These are phyloP conservation scores for Mantis religiosa DNA, from an alignment of 2,888 invertebrate species.

Conservation along the genomic window DNA sequence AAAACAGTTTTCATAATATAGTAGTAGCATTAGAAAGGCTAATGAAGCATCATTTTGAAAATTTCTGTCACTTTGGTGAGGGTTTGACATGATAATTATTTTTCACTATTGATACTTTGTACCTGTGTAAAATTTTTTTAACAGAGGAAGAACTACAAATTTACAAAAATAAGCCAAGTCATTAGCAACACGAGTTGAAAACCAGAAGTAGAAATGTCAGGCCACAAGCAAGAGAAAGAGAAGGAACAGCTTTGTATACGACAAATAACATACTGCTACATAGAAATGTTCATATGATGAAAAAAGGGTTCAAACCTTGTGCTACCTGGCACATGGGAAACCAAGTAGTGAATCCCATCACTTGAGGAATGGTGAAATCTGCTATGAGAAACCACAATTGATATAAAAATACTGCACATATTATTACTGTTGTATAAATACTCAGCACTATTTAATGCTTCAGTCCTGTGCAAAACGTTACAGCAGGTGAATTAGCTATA, in stretches of 20 bases:
- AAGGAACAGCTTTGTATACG: neutral
- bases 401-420: neutral
- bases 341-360: conserved; percentile 52
- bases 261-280: neutral
- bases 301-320: conserved; percentile 48
- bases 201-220: neutral
- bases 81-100: neutral
- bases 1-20: no score
- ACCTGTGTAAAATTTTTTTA: neutral
- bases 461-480: neutral
- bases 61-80: no score
- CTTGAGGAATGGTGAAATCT: conserved; percentile 31
- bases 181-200: neutral
- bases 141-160: neutral
- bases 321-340: conserved; percentile 49
- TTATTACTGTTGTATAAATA: neutral
- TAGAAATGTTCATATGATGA: conserved; percentile 13
- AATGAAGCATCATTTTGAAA: no score
- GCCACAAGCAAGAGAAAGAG: neutral
- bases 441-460: neutral
- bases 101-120: neutral
- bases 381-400: conserved; percentile 22
- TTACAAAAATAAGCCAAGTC: neutral
- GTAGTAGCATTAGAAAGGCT: no score
- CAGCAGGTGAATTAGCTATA: neutral